phyloP scores from a whole-genome alignment of 1,140 invertebrate species.

The Caenorhabditis tropicalis region DNA sequence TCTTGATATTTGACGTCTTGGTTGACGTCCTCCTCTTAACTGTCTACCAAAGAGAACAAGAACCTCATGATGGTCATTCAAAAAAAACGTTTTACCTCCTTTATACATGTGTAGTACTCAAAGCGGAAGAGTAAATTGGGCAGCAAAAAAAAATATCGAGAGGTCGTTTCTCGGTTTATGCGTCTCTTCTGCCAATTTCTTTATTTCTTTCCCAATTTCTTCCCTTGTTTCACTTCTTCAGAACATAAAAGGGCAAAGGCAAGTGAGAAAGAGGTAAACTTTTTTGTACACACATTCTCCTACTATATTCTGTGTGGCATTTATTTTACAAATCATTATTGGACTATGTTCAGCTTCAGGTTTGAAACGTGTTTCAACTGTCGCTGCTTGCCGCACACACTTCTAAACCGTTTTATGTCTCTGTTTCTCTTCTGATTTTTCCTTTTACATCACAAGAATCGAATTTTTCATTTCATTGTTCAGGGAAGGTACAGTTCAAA shows the following conservation, averaged over 20 bases:
- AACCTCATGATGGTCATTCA: background rate
- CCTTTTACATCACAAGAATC: background rate
- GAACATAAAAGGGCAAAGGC: conserved; percentile 20
- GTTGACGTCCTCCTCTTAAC: background rate
- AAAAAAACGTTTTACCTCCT: conserved; percentile 32
- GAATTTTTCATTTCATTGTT: background rate
- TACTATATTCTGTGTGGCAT: conserved; percentile 1
- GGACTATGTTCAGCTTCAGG: conserved; percentile 33
- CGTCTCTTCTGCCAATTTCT: background rate
- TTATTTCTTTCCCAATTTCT: background rate
- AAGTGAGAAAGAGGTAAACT: background rate
- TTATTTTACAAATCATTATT: conserved; percentile 44
- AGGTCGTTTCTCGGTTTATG: conserved; percentile 42
- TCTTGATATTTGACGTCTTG: background rate
- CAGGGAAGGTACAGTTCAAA: background rate
- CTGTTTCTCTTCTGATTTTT: background rate
- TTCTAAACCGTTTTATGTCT: conserved; percentile 36
- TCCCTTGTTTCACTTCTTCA: background rate
- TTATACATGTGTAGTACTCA: conserved; percentile 21
- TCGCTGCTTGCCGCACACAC: background rate
- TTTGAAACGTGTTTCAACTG: conserved; percentile 40
- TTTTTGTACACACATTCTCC: conserved; percentile 20
- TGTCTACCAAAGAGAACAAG: background rate
- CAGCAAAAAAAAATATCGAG: conserved; percentile 30
- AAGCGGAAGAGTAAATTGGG: conserved; percentile 39